Percentiles rank a stretch among this genome's conserved stretches.
Evolutionary conservation across 2,888 invertebrate genomes (phyloP).

Genomic region (Nephrotoma guestfalica): DNA sequence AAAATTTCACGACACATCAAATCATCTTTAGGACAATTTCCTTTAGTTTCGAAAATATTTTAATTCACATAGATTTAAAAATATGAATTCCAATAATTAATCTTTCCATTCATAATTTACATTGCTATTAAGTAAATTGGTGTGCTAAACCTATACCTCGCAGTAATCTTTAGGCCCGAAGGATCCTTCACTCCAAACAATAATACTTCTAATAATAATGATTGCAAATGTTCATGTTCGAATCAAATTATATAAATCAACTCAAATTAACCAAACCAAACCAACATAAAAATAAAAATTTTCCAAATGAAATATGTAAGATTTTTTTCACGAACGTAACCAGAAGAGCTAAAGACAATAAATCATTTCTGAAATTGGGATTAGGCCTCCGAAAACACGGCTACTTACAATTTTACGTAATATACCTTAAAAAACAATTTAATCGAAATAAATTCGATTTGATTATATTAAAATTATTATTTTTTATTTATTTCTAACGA

Average conservation of each 20-base stretch:
- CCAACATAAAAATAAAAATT: not conserved
- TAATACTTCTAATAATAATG: not conserved
- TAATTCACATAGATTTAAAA: no score
- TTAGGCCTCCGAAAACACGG: not conserved
- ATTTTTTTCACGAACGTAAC: not conserved
- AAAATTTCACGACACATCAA: no score
- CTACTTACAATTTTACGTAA: not conserved
- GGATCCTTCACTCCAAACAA: not conserved
- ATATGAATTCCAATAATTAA: no score
- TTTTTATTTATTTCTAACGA: not conserved
- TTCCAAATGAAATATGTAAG: not conserved
- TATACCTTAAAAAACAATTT: not conserved
- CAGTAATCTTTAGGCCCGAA: not conserved
- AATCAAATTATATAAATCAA: not conserved
- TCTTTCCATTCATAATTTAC: no score
- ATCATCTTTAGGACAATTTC: no score
- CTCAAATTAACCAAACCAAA: not conserved
- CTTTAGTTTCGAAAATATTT: no score
- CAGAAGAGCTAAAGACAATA: not conserved
- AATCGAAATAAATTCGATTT: not conserved
- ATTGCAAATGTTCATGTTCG: conserved; percentile 4
- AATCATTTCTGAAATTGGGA: conserved; percentile 2
- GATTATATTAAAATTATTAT: not conserved
- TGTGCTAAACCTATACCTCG: no score
- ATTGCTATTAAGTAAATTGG: no score